phyloP scores from a whole-genome alignment of 1,140 invertebrate genomes.

The Varroa destructor region DNA sequence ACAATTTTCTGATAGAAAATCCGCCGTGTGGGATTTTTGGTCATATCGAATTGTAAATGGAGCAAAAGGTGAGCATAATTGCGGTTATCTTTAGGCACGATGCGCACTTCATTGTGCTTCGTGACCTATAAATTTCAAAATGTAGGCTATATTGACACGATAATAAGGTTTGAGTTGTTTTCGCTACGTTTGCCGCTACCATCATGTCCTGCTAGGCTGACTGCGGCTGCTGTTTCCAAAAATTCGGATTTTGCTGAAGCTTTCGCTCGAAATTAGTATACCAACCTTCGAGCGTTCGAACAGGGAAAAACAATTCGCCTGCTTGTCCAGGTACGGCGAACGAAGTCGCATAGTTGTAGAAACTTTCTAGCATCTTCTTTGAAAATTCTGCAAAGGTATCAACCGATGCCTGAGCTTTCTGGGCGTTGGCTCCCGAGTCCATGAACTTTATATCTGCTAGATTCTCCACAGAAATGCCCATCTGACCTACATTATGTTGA shows the following conservation, averaged over 20 bases:
- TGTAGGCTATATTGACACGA: no score
- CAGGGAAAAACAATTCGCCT: slow-evolving; percentile 64
- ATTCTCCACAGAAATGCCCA: slow-evolving; percentile 80
- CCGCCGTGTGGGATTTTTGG: no score
- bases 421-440: slow-evolving; percentile 40
- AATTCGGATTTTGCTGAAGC: slow-evolving; percentile 79
- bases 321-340: slow-evolving; percentile 56
- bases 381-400: slow-evolving; percentile 65
- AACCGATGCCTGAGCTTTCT: slow-evolving; percentile 37
- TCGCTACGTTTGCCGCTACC: no score
- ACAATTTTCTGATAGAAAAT: no score
- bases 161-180: no score
- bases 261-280: slow-evolving; percentile 78
- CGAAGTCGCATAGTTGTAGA: slow-evolving; percentile 80
- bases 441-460: slow-evolving; percentile 47
- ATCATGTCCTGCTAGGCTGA: background rate
- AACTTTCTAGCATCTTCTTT: slow-evolving; percentile 81
- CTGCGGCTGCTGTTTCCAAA: slow-evolving; percentile 55
- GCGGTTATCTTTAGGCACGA: no score
- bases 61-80: no score
- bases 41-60: no score
- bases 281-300: slow-evolving; percentile 77
- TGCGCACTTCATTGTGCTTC: no score
- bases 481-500: slow-evolving; percentile 79
- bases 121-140: no score